Conservation (phyloP, 2,888 invertebrate genomes). For the Anorthoa munda region DNA sequence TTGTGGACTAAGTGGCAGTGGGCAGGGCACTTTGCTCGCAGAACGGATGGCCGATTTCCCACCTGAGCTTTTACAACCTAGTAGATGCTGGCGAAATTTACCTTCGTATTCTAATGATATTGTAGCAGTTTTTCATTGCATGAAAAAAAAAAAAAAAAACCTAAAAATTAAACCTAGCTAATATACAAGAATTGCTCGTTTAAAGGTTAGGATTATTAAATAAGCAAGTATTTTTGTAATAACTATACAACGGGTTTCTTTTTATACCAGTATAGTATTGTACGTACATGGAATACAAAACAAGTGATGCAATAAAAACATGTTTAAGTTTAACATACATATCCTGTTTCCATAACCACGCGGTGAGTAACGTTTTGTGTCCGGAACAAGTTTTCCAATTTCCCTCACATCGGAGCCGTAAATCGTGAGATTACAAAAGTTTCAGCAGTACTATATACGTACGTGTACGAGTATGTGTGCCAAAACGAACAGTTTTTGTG, state of each 20-base stretch:
- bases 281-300: neutral
- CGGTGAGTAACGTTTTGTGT: conserved; percentile 4
- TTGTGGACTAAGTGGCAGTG: no score
- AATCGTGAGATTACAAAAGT: conserved; percentile 56
- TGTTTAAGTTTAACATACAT: neutral
- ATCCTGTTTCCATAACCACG: neutral
- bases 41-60: no score
- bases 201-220: no score
- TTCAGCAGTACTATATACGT: conserved; percentile 12
- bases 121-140: no score
- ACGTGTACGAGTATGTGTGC: neutral
- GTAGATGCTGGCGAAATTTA: no score
- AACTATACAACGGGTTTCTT: neutral
- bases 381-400: conserved; percentile 58
- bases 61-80: no score
- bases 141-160: no score
- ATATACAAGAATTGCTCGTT: no score
- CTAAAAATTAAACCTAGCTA: no score
- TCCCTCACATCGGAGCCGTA: conserved; percentile 17
- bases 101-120: no score
- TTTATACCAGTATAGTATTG: neutral
- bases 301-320: neutral
- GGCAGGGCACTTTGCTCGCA: no score
- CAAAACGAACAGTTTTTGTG: conserved; percentile 12
- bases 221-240: neutral